phyloP scores from a whole-genome alignment of 1,140 invertebrate species.

The Phortica variegata region DNA sequence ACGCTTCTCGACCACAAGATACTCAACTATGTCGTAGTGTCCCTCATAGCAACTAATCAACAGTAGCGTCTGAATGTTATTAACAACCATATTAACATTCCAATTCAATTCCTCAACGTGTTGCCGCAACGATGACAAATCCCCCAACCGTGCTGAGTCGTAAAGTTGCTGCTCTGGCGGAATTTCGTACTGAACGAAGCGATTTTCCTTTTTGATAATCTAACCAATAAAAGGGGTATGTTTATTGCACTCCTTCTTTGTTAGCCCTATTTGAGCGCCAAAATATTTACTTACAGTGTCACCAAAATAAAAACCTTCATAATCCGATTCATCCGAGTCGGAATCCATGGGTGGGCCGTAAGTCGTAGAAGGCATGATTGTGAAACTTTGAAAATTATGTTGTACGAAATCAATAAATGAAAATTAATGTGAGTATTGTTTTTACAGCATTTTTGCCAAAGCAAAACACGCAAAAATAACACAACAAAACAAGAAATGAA shows the following conservation, averaged over 20 bases:
- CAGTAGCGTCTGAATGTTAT: constrained; percentile 24
- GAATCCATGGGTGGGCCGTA: constrained; percentile 35
- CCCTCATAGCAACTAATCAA: constrained; percentile 33
- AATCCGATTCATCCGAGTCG: constrained; percentile 39
- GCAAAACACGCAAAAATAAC: constrained; percentile 23
- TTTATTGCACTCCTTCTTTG: too few relatives aligned
- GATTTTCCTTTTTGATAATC: not conserved
- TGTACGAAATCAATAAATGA: too few relatives aligned
- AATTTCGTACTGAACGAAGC: too few relatives aligned
- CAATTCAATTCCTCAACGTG: constrained; percentile 26
- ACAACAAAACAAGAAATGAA: too few relatives aligned
- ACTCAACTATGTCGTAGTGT: constrained; percentile 29
- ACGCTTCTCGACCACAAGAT: constrained; percentile 22
- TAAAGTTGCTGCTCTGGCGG: constrained; percentile 23
- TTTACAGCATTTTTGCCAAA: constrained; percentile 1
- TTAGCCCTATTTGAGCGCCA: not conserved
- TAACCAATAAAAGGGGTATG: not conserved
- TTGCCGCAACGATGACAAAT: constrained; percentile 14
- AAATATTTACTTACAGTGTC: constrained; percentile 16
- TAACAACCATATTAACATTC: constrained; percentile 17
- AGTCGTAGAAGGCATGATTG: too few relatives aligned
- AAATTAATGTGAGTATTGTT: too few relatives aligned
- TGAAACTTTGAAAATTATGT: too few relatives aligned
- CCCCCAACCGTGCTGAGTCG: constrained; percentile 18
- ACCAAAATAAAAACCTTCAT: constrained; percentile 48